Base-by-base conservation (phyloP, 2,888 invertebrate species). In the Aricia artaxerxes region DNA sequence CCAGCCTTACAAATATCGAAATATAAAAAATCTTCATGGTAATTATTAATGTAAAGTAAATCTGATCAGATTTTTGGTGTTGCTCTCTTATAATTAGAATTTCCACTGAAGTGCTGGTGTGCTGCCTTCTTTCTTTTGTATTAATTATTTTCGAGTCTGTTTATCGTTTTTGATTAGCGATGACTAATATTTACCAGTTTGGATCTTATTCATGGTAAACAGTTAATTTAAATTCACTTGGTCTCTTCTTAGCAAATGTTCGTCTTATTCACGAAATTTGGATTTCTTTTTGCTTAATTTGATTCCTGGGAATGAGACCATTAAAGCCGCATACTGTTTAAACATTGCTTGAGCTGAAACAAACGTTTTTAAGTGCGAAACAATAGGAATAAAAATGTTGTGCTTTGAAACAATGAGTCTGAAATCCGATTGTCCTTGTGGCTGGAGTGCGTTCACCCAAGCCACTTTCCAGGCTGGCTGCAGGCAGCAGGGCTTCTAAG, bases 351-450 rank as follows among this genome's bases (percentile, higher is more conserved):
- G 57, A 16, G 61, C 61, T 24, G 24, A 61, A 61, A 7, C 61
- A 24, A 16, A 57, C 57, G 4, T 16, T 57, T 49, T 49, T 57
- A 57, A 57, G n/a, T 61, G 61, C 61, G 24, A 61, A 24, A 64
- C 64, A 64, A 64, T 64, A 61, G 2, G 64, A 61, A 64, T 4
- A 35, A 64, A 24, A 69, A 35, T 13, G 13, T 35, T 31, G 35
- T 38, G 69, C 5, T 69, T 69, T 38, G 4, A 69, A 69, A 69
- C 69, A 69, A 69, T 69, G 24, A 69, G 69, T 69, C 69, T 69
- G 69, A 69, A 69, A 69, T 38, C 35, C 69, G 69, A 69, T 69
- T 69, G 35, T 69, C 69, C 69, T 69, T 69, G 69, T 35, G 35
- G 69, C 35, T 38, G 35, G 35, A 69, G 69, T 69, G 69, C 69